phyloP scores from a whole-genome alignment of 35 echinoderm and acorn worm genomes.

The Stichopus chloronotus region DNA sequence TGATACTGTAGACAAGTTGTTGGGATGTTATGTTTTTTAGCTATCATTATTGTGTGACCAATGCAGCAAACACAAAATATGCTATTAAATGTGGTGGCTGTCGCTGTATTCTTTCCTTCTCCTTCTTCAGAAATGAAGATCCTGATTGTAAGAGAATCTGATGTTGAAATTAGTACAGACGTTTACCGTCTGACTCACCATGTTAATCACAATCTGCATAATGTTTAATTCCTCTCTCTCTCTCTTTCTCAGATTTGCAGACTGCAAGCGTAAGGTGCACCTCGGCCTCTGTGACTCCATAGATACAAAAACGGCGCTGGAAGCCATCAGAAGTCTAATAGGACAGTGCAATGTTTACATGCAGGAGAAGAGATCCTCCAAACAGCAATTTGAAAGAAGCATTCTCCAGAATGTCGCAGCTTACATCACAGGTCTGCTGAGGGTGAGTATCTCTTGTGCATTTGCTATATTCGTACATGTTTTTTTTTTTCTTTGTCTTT shows the following conservation, averaged over 20 bases:
- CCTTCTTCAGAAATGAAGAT: too few species aligned
- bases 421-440: constrained; percentile 80
- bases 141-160: too few species aligned
- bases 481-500: not conserved
- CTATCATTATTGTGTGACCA: too few species aligned
- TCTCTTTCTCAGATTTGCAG: constrained; percentile 63
- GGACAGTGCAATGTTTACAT: constrained; percentile 91
- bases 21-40: too few species aligned
- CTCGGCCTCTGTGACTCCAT: constrained; percentile 85
- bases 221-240: not conserved
- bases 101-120: too few species aligned
- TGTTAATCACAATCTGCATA: not conserved
- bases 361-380: constrained; percentile 61
- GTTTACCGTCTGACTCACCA: not conserved
- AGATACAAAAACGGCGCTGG: constrained; percentile 86
- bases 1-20: too few species aligned
- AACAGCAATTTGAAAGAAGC: constrained; percentile 61
- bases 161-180: not conserved
- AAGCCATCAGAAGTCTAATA: constrained; percentile 63
- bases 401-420: constrained; percentile 68
- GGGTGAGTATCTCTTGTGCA: constrained; percentile 53
- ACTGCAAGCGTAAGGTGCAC: constrained; percentile 73
- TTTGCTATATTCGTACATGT: not conserved
- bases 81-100: too few species aligned
- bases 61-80: too few species aligned